Conservation (phyloP, 2,113 vertebrate genomes). For the Gopherus flavomarginatus region DNA sequence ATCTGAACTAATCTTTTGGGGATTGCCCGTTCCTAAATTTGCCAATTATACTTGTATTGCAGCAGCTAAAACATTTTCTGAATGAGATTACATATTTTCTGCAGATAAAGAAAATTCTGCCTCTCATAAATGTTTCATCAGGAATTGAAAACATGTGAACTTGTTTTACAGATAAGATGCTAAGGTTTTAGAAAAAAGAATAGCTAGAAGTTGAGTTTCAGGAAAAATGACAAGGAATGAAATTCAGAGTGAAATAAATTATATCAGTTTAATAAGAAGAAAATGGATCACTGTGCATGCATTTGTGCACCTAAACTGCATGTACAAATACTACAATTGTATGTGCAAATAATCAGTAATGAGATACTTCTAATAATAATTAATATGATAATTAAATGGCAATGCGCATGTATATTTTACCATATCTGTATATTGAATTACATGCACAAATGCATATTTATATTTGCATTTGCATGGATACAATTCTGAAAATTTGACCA, state of each 20-base stretch:
- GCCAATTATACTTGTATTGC: slow-evolving; percentile 66
- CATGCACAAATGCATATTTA: not conserved
- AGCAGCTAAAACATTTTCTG: slow-evolving; percentile 62
- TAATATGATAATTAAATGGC: not conserved
- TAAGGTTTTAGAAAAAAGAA: slow-evolving; percentile 29
- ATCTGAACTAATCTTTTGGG: slow-evolving; percentile 65
- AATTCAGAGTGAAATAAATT: not conserved
- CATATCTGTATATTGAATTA: not conserved
- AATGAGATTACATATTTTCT: slow-evolving; percentile 69
- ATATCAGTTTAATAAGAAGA: slow-evolving; percentile 1
- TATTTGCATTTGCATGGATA: not conserved
- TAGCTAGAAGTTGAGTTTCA: slow-evolving; percentile 16
- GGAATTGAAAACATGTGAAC: slow-evolving; percentile 59
- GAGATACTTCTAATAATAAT: not conserved
- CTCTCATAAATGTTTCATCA: slow-evolving; percentile 78
- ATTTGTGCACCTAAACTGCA: not conserved
- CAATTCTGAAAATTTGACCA: slow-evolving; percentile 11
- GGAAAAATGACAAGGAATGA: slow-evolving; percentile 12
- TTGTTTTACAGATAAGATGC: slow-evolving; percentile 48
- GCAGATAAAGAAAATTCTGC: slow-evolving; percentile 67
- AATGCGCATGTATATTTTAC: not conserved
- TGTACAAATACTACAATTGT: not conserved
- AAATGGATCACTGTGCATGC: not conserved
- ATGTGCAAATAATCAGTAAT: not conserved
- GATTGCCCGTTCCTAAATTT: slow-evolving; percentile 59